Conservation (phyloP, 37 sponge, comb jelly and placozoan genomes). For the Beroe ovata region DNA sequence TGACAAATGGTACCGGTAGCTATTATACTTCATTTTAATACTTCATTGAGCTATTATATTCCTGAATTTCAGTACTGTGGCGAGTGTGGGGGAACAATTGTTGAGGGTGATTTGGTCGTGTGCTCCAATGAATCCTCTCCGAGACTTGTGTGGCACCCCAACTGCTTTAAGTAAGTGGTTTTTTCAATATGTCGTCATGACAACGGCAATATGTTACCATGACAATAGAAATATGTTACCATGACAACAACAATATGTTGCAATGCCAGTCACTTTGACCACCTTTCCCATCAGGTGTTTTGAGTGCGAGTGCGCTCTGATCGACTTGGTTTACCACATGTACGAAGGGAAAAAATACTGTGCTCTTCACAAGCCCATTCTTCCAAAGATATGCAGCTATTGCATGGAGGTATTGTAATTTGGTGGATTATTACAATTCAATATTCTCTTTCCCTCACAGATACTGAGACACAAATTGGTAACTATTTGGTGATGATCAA, state of each 20-base stretch:
- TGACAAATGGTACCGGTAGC: no score
- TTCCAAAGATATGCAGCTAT: constrained; percentile 62
- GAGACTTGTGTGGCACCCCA: constrained; percentile 29
- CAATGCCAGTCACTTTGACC: not conserved
- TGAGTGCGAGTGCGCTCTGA: not conserved
- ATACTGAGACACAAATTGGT: no score
- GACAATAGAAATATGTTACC: no score
- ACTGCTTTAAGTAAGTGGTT: constrained; percentile 60
- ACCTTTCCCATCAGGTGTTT: constrained; percentile 4
- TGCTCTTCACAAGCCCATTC: not conserved
- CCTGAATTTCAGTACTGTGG: constrained; percentile 31
- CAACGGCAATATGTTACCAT: no score
- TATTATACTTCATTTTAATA: no score
- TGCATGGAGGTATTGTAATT: constrained; percentile 65
- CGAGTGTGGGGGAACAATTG: not conserved
- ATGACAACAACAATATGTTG: no score
- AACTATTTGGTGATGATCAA: no score
- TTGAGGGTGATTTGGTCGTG: constrained; percentile 22
- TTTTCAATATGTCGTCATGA: no score
- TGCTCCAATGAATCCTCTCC: constrained; percentile 48
- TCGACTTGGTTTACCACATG: constrained; percentile 13
- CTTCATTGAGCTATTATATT: no score
- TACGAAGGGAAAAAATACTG: constrained; percentile 40
- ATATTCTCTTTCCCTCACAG: no score
- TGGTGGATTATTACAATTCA: no score